Base-by-base conservation (phyloP, 2,797 vertebrate species). In the Microchirus variegatus region DNA sequence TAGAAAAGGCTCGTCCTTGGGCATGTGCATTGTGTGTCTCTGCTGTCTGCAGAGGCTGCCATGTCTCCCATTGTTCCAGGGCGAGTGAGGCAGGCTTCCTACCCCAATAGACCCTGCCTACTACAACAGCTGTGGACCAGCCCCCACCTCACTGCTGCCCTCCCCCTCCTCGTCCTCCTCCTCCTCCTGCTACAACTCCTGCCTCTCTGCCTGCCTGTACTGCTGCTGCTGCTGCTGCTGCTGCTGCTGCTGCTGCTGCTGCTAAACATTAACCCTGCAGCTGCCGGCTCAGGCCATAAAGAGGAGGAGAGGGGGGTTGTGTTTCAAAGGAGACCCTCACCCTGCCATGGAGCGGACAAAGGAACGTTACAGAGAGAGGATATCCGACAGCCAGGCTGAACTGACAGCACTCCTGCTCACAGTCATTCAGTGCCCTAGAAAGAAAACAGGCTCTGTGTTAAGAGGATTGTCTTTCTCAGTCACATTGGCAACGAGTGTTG, bases 61-160 rank as follows among this genome's bases (percentile, higher is more conserved):
- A 85, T 86, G 85, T 89, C 90, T 91, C 84, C 91, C 91, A 93
- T 93, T 94, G 93, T 94, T 93, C 90, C 87, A 80, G 87, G 78
- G 81, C 60, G 83, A 92, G 77, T 83, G 89, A 90, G 83, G 83
- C 84, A 80, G 82, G 77, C 87, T 87, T 90, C 85, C 85, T 89
- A 84, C 78, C 79, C 86, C 76, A 42, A 81, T 69, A 92, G 90
- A 90, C 87, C 89, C 88, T 83, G 87, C 90, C 92, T 89, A 84
- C 90, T 89, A 91, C 84, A 90, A 91, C 92, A 94, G 92, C 93
- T 94, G 92, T 92, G 90, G 88, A 89, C 89, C 87, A 83, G 89
- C 90, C 90, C 89, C 90, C 89, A 71, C 86, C 86, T 75, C 82
- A 10, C 77, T 62, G 59, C 80, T 54, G 54, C 79, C 58, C 72